Evolutionary conservation across 2,797 vertebrate genomes (phyloP).

Genomic region (Muscicapa comitata): DNA sequence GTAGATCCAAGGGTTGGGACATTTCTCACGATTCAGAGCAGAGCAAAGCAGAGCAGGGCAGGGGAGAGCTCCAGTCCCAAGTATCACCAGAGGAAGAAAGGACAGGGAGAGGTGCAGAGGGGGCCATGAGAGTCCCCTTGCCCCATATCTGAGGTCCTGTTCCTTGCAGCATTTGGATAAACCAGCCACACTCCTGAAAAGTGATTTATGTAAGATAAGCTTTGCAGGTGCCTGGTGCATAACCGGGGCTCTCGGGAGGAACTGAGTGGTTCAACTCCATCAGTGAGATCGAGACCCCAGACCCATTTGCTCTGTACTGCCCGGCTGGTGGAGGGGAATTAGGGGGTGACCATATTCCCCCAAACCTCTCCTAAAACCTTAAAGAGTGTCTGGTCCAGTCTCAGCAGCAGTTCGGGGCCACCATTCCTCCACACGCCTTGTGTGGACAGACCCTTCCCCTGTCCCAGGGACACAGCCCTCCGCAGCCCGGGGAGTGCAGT

Average conservation of each 20-base stretch:
- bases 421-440: rapidly evolving
- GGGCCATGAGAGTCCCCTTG: neutral
- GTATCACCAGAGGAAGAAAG: neutral
- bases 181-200: neutral
- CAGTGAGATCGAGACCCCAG: neutral
- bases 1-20: neutral
- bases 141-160: neutral
- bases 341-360: neutral
- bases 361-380: neutral
- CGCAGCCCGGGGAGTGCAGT: neutral
- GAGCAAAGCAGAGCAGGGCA: neutral
- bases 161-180: neutral
- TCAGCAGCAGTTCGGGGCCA: neutral
- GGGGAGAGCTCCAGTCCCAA: neutral
- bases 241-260: neutral
- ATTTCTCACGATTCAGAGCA: neutral
- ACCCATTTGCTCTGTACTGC: neutral
- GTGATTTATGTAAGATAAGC: rapidly evolving
- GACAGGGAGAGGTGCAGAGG: neutral
- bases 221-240: neutral
- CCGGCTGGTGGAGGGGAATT: rapidly evolving
- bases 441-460: neutral
- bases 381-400: rapidly evolving
- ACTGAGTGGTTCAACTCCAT: neutral
- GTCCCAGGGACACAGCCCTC: neutral